phyloP scores from a whole-genome alignment of 2,888 invertebrate genomes.

The Sthenelais limicola region DNA sequence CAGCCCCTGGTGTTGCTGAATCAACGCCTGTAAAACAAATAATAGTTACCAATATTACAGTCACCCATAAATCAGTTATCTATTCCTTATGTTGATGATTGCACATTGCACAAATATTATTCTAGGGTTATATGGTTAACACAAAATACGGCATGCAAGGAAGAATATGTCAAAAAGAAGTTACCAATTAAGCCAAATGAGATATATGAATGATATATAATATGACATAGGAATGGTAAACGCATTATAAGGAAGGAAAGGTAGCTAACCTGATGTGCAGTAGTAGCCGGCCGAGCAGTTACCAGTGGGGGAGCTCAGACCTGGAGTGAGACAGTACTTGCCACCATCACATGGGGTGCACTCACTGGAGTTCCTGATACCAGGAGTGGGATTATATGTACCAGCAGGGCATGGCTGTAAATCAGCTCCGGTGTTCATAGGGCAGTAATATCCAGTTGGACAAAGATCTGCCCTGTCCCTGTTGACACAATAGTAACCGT shows the following conservation, averaged over 20 bases:
- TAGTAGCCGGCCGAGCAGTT: constrained; percentile 66
- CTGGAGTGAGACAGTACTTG: constrained; percentile 63
- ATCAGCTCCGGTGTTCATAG: constrained; percentile 65
- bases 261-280: constrained; percentile 56
- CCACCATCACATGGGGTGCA: constrained; percentile 69
- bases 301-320: constrained; percentile 56
- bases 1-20: constrained; percentile 60
- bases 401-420: constrained; percentile 67
- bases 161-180: too few species aligned
- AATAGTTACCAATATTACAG: too few species aligned
- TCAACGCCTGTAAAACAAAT: constrained; percentile 62
- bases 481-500: constrained; percentile 65
- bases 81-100: too few species aligned
- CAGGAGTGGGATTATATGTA: constrained; percentile 63
- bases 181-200: too few species aligned
- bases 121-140: too few species aligned
- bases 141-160: too few species aligned
- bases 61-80: too few species aligned
- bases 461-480: constrained; percentile 65
- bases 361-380: constrained; percentile 57
- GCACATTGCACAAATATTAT: too few species aligned
- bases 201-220: too few species aligned
- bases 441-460: constrained; percentile 65
- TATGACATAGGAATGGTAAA: too few species aligned
- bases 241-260: too few species aligned